phyloP scores from a whole-genome alignment of 2,113 vertebrate species.

The Syngnathus typhle region DNA sequence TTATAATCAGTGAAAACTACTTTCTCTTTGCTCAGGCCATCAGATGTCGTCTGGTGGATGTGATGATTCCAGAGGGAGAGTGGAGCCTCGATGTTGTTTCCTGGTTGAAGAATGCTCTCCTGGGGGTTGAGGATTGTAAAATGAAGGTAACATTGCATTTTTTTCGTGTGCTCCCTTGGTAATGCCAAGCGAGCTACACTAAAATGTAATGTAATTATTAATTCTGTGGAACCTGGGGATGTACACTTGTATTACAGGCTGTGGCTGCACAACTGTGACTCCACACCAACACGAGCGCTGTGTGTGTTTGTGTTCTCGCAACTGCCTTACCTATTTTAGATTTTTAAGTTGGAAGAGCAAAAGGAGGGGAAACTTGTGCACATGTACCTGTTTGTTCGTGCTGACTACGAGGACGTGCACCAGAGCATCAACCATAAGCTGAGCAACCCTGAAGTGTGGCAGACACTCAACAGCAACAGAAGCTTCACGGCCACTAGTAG shows the following conservation, averaged over 20 bases:
- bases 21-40: constrained; percentile 66
- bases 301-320: background rate
- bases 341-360: constrained; percentile 72
- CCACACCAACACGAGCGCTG: background rate
- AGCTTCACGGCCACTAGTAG: background rate
- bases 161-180: background rate
- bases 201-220: background rate
- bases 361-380: constrained; percentile 67
- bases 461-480: constrained; percentile 7
- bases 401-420: constrained; percentile 65
- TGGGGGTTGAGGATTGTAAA: constrained; percentile 74
- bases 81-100: constrained; percentile 83
- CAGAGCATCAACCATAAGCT: constrained; percentile 81
- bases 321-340: constrained; percentile 58
- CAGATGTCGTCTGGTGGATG: constrained; percentile 81
- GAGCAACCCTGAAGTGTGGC: constrained; percentile 73
- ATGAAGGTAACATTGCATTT: constrained; percentile 75
- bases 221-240: background rate
- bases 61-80: constrained; percentile 72
- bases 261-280: background rate
- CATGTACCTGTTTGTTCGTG: constrained; percentile 78
- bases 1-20: background rate
- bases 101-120: constrained; percentile 78
- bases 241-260: background rate
- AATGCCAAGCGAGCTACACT: background rate